Evolutionary conservation across 2,888 invertebrate genomes (phyloP), one percentile per base, ranked within the genome.

Genomic region (Netelia fuscicornis): DNA sequence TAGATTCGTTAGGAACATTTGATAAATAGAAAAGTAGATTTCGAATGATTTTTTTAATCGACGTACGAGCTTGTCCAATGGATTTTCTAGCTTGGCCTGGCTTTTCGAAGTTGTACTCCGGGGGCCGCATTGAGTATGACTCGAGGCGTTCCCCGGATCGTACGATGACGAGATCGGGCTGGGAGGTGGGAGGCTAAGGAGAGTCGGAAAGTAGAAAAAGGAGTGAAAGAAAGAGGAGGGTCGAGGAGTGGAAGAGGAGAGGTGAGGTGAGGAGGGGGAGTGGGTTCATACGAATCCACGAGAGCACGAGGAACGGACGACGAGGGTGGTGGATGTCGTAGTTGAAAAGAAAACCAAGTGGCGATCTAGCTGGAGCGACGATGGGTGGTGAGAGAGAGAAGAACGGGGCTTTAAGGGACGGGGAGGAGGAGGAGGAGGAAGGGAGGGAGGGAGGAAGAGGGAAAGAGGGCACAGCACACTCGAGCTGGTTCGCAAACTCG

Each of bases 321-420:
- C 56, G 78, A 67, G 65, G 79, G 56, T 68, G 58, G 81, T 68
- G 68, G 88, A 86, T 84, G 84, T 86, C 87, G 88, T 88, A 88
- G 88, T 89, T 89, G 87, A 87, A 88, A 88, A 88, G 91, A 89
- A 91, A 90, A 91, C 90, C 87, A 86, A 65, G 70, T 74, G 88
- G 85, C 87, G 89, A 86, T 86, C 86, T 89, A 88, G 90, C 88
- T 89, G 89, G 87, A 87, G 88, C 87, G 86, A 72, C 81, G 85
- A 75, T 60, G 71, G 72, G 72, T 10, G 52, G 68, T 25, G 56
- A 67, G 58, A 23, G 94, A 95, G 42, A 11, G 44, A 3, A 54
- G 94, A 96, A 94, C 90, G 95, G 91, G 92, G 95, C 89, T 96
- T 94, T 90, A 91, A 92, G 95, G 90, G 17, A 56, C 30, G 37